phyloP scores from a whole-genome alignment of 2,888 invertebrate species.

The Carcina quercana region DNA sequence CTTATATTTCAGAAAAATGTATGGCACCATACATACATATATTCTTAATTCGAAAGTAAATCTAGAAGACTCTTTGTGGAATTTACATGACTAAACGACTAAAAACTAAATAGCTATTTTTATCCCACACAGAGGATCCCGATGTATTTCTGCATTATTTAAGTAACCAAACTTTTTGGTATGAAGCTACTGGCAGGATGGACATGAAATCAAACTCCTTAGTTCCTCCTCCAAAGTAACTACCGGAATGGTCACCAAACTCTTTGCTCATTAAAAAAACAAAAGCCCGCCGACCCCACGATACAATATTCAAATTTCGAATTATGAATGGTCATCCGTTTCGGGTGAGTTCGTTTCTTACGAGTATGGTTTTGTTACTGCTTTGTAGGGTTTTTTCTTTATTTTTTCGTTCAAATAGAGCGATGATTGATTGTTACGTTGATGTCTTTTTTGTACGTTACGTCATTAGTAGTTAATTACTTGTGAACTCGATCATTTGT shows the following conservation, averaged over 20 bases:
- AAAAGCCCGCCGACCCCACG: slow-evolving; percentile 39
- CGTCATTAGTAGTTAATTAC: slow-evolving; percentile 68
- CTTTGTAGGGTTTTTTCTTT: no score
- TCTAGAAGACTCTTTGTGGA: no score
- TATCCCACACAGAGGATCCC: no score
- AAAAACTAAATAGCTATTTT: no score
- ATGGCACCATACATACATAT: no score
- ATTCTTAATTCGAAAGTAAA: no score
- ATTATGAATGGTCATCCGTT: slow-evolving; percentile 46
- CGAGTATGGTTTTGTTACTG: slow-evolving; percentile 14
- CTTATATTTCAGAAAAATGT: no score
- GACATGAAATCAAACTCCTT: no score
- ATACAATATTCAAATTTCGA: slow-evolving; percentile 60
- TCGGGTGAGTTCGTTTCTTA: slow-evolving; percentile 21
- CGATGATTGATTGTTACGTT: slow-evolving; percentile 62
- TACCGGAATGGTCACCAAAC: not conserved
- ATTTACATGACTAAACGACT: no score
- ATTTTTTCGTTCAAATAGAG: slow-evolving; percentile 50
- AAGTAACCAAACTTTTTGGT: no score
- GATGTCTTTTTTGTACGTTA: slow-evolving; percentile 63
- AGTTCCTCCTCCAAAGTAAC: not conserved
- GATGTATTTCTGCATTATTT: no score
- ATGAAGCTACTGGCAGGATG: no score
- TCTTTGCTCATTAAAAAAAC: slow-evolving; percentile 28
- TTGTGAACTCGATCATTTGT: slow-evolving; percentile 64